A percentile compares a stretch with the other conserved stretches of the same genome.
phyloP scores from a whole-genome alignment of 2,797 vertebrate species.

The Helarctos malayanus region DNA sequence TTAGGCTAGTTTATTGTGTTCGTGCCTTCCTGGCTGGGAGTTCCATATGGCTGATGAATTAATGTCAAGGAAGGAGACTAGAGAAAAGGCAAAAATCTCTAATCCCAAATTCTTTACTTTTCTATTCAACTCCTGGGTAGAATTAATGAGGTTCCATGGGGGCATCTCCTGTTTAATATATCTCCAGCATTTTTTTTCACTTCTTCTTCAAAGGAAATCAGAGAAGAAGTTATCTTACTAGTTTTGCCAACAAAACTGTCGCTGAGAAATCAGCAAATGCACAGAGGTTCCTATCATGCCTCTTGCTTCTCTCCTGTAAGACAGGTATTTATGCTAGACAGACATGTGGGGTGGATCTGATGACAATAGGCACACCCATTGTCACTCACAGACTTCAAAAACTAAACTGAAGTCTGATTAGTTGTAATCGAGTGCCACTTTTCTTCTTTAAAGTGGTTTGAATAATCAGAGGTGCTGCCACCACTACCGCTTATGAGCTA shows the following conservation, averaged over 20 bases:
- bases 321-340: not conserved
- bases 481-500: not conserved
- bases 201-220: constrained; percentile 9
- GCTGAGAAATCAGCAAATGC: not conserved
- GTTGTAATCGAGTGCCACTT: not conserved
- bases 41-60: not conserved
- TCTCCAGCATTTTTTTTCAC: not conserved
- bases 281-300: not conserved
- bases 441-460: not conserved
- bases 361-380: not conserved
- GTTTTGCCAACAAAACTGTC: not conserved
- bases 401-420: not conserved
- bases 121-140: not conserved
- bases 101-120: not conserved
- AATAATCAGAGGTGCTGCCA: not conserved
- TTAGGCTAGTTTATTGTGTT: not conserved
- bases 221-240: not conserved
- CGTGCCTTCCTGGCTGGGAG: not conserved
- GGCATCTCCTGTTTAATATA: not conserved
- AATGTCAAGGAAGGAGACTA: not conserved
- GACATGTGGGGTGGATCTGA: not conserved
- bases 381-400: not conserved
- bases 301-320: not conserved
- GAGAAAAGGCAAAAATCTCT: not conserved
- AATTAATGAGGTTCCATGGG: not conserved